Conservation (phyloP, 2,113 vertebrate species). For the Orientallactaga bullata region DNA sequence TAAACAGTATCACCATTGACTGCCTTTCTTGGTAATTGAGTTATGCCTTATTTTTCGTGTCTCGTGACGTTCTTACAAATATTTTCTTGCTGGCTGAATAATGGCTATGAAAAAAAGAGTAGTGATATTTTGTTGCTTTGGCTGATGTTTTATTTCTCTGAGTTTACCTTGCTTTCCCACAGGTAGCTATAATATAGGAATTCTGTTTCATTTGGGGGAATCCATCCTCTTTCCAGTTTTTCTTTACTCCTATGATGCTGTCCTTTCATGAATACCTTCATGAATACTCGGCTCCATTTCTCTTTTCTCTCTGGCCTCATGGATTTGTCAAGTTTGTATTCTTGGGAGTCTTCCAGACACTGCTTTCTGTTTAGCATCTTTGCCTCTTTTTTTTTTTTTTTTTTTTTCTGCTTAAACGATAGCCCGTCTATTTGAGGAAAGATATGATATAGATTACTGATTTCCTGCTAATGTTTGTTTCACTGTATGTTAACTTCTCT, state of each 20-base stretch:
- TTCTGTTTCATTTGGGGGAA: background rate
- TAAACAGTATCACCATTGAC: background rate
- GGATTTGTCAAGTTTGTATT: background rate
- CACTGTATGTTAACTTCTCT: background rate
- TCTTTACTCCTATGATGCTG: background rate
- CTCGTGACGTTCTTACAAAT: background rate
- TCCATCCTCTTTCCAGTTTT: background rate
- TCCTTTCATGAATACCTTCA: background rate
- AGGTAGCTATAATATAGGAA: background rate
- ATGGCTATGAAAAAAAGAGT: background rate
- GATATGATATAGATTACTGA: background rate
- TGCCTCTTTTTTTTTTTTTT: background rate
- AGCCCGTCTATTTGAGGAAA: background rate
- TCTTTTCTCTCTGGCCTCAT: background rate
- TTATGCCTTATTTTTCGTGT: conserved; percentile 19
- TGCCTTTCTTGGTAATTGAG: background rate
- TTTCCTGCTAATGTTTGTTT: background rate
- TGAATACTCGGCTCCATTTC: background rate
- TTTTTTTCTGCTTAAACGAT: too few species aligned
- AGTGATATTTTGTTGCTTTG: background rate
- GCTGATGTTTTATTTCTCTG: background rate
- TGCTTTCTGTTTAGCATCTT: background rate
- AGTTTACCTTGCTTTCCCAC: background rate
- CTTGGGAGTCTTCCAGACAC: background rate
- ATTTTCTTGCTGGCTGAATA: background rate